A percentile compares a stretch with the other conserved stretches of the same genome.
These are phyloP conservation scores for Platorchestia sp. DNA, from an alignment of 1,140 invertebrate genomes.

Conservation along the genomic window DNA sequence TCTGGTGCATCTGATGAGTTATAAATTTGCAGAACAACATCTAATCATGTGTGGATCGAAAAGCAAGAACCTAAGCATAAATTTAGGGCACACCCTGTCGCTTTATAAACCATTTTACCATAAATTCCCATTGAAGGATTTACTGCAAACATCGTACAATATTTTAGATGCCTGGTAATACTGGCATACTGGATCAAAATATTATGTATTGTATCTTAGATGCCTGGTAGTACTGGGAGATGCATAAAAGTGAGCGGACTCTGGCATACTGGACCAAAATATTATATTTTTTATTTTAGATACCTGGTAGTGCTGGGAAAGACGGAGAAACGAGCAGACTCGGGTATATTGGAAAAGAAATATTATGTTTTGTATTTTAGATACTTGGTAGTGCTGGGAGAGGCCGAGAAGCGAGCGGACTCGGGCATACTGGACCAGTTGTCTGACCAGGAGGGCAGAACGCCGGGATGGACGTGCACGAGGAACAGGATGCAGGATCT, in stretches of 20 bases:
- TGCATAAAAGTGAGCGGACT: not conserved
- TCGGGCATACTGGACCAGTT: conserved; percentile 85
- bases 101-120: no score
- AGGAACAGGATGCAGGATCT: conserved; percentile 76
- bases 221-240: not conserved
- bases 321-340: conserved; percentile 80
- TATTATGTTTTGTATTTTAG: conserved; percentile 73
- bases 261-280: not conserved
- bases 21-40: no score
- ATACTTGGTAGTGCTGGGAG: conserved; percentile 79
- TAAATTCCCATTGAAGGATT: no score
- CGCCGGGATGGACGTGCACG: conserved; percentile 80
- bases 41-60: no score
- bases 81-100: no score
- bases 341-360: conserved; percentile 84
- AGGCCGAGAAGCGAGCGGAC: conserved; percentile 80
- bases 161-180: no score
- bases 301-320: conserved; percentile 80
- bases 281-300: conserved; percentile 68
- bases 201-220: no score
- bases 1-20: no score
- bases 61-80: no score
- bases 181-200: no score
- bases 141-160: no score
- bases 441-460: conserved; percentile 81